Percentiles rank a stretch among this genome's conserved stretches.
These are phyloP conservation scores for Diabrotica undecimpunctata DNA, from an alignment of 1,140 invertebrate species.

Conservation along the genomic window DNA sequence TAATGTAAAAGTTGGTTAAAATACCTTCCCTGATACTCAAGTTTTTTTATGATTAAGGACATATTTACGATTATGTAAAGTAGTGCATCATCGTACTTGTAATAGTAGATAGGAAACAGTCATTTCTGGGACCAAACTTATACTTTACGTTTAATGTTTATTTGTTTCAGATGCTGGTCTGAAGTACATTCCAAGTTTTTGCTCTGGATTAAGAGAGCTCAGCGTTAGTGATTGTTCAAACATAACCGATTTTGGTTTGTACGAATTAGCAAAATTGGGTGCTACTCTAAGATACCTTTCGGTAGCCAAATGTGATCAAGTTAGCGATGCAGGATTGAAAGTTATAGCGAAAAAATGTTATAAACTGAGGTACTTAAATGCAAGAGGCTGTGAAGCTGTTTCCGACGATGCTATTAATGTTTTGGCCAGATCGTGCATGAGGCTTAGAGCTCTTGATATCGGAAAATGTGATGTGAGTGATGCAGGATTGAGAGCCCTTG, in stretches of 20 bases:
- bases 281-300: slow-evolving; percentile 79
- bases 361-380: slow-evolving; percentile 85
- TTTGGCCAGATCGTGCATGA: slow-evolving; percentile 75
- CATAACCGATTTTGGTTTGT: slow-evolving; percentile 87
- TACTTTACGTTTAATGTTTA: background rate
- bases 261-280: slow-evolving; percentile 83
- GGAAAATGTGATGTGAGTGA: slow-evolving; percentile 92
- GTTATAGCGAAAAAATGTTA: slow-evolving; percentile 86
- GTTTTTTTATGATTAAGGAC: no score
- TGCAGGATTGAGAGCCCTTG: slow-evolving; percentile 75
- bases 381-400: slow-evolving; percentile 85
- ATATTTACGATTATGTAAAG: no score
- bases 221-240: slow-evolving; percentile 86
- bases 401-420: slow-evolving; percentile 85
- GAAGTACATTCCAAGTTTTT: slow-evolving; percentile 82
- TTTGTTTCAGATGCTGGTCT: slow-evolving; percentile 64
- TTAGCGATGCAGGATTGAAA: slow-evolving; percentile 78
- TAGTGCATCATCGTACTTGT: no score
- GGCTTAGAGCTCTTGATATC: slow-evolving; percentile 80
- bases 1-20: no score
- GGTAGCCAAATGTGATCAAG: slow-evolving; percentile 83
- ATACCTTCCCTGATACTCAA: no score
- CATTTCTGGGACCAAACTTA: no score
- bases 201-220: slow-evolving; percentile 74
- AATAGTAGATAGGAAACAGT: no score